phyloP scores from a whole-genome alignment of 2,888 invertebrate genomes.

The Eristalinus sepulchralis region DNA sequence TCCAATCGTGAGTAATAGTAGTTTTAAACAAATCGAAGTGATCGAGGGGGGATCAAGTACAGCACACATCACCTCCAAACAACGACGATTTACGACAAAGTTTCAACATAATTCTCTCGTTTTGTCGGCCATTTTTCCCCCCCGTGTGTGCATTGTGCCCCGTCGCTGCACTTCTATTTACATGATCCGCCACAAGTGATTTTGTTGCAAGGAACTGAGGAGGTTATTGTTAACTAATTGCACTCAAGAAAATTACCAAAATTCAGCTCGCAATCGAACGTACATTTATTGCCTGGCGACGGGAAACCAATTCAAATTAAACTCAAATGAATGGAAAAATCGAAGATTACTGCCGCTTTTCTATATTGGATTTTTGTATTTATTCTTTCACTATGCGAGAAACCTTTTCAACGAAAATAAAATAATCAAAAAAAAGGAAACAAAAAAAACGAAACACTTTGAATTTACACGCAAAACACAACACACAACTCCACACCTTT shows the following conservation, averaged over 20 bases:
- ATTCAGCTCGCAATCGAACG: slow-evolving; percentile 41
- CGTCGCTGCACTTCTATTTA: slow-evolving; percentile 38
- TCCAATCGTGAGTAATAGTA: neutral
- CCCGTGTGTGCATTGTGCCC: slow-evolving; percentile 17
- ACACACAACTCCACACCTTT: slow-evolving; percentile 42
- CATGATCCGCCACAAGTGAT: slow-evolving; percentile 16
- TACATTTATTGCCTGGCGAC: slow-evolving; percentile 45
- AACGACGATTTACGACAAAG: neutral
- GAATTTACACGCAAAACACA: slow-evolving; percentile 43
- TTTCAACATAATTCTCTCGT: neutral
- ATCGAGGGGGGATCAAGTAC: neutral
- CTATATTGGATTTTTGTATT: neutral
- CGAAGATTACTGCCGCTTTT: neutral
- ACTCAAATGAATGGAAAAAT: neutral
- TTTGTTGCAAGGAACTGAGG: slow-evolving; percentile 10
- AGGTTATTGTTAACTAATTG: slow-evolving; percentile 18
- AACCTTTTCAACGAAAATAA: slow-evolving; percentile 20
- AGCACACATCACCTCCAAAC: neutral
- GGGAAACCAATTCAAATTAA: slow-evolving; percentile 29
- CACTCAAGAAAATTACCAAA: slow-evolving; percentile 57
- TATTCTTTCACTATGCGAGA: neutral
- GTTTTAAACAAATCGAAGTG: slow-evolving; percentile 4
- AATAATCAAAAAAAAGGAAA: neutral
- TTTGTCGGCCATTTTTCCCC: slow-evolving; percentile 62
- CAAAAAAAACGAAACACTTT: slow-evolving; percentile 30